Evolutionary conservation across 2,797 vertebrate species (phyloP), one percentile per base, ranked within the genome.

Genomic region (Rhinichthys osculus): DNA sequence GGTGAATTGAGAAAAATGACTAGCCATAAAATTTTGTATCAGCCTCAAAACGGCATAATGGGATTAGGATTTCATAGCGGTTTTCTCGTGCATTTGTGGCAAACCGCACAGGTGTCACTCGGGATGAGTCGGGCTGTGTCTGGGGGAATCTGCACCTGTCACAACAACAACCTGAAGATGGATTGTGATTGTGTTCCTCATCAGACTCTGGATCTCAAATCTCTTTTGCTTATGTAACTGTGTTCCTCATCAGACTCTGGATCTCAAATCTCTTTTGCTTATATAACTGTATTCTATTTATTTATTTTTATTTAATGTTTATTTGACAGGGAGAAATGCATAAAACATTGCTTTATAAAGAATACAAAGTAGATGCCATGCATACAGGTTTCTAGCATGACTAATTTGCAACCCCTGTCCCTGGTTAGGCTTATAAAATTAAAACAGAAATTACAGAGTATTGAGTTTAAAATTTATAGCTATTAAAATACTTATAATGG

Each of bases 1-100:
- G 77, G 40, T 13, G 44, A 81, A 81, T 47, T 52, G 44, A 81
- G 64, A 69, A 69, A 81, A 81, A 81, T 81, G 62, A 67, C 62
- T 81, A 13, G 42, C 44, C 42, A 16, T 38, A n/a, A 52, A 66
- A 33, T 5, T 1, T 33, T 2, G 30, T 8, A 4, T 30, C 16
- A 33, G 64, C 64, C 30, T 33, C 33, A 19, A 66, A 66, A 33
- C 14, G 1, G 64, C 64, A 66, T 66, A 66, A 66, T 66, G 33
- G 64, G 64, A 66, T 66, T 66, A 33, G 64, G 64, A 33, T 66
- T 66, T 66, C 64, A 66, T 4, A 1, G 64, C 30, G 7, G 67
- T 38, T 38, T 40, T 70, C 67, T 70, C 9, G 11, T 70, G 19
- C 33, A 23, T 40, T 70, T 42, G 38, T 42, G 10, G 54, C 7